Evolutionary conservation across 2,888 invertebrate genomes (phyloP).

Genomic region (Miltochrista miniata): DNA sequence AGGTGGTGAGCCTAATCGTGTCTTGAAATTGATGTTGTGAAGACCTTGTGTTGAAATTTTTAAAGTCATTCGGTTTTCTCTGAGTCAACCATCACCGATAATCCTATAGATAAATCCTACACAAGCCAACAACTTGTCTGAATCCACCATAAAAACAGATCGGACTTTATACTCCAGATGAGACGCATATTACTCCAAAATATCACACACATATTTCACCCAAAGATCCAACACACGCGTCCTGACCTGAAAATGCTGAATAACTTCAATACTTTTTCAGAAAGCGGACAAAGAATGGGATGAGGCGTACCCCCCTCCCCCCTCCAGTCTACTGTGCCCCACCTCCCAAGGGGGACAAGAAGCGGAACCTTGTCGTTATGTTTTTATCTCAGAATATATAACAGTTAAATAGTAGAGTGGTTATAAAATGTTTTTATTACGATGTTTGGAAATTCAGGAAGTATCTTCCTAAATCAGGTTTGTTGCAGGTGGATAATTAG

Average conservation of each 20-base stretch:
- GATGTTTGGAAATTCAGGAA: neutral
- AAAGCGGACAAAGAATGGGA: constrained; percentile 56
- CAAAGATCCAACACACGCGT: neutral
- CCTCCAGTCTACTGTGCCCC: neutral
- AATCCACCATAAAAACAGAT: no score
- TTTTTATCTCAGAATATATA: constrained; percentile 33
- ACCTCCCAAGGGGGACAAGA: constrained; percentile 29
- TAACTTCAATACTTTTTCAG: constrained; percentile 39
- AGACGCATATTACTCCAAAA: no score
- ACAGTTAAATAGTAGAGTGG: constrained; percentile 18
- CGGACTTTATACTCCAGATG: no score
- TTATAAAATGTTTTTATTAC: constrained; percentile 14
- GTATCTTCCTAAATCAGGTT: neutral
- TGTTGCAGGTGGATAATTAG: no score
- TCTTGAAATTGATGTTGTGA: no score
- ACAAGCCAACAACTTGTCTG: no score
- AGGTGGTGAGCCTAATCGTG: no score
- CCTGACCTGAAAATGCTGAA: constrained; percentile 33
- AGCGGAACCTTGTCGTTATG: constrained; percentile 41
- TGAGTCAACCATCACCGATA: no score
- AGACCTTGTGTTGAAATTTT: no score
- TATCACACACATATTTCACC: no score
- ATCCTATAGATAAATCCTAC: no score
- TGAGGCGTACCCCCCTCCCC: constrained; percentile 25
- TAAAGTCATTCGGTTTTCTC: no score